A percentile compares a stretch with the other conserved stretches of the same genome.
These are phyloP conservation scores for Caenorhabditis inopinata DNA, from an alignment of 1,140 invertebrate species.

Conservation along the genomic window DNA sequence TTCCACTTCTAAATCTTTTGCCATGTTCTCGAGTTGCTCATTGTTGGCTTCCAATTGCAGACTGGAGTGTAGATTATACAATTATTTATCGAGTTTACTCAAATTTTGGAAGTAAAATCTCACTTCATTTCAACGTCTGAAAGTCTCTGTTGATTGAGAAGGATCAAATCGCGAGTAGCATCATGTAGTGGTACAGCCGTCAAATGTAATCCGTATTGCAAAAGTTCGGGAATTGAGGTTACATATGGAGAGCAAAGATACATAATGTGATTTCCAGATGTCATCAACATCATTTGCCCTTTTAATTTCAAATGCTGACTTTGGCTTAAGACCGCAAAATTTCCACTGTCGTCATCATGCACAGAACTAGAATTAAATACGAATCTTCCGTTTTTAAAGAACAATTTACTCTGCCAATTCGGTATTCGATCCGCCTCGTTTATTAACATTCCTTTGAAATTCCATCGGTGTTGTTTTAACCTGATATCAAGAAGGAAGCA, in stretches of 20 bases:
- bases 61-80: conserved; percentile 37
- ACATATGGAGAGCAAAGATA: conserved; percentile 64
- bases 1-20: conserved; percentile 87
- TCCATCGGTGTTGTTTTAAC: conserved; percentile 55
- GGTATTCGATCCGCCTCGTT: neutral
- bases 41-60: conserved; percentile 84
- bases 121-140: conserved; percentile 92
- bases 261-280: conserved; percentile 57
- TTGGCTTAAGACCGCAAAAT: neutral
- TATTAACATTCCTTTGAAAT: conserved; percentile 39
- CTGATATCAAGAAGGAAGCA: neutral
- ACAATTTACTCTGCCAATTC: neutral
- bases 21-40: conserved; percentile 91
- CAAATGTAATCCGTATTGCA: conserved; percentile 77
- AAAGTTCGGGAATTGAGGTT: conserved; percentile 62
- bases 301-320: conserved; percentile 49
- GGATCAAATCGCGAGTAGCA: conserved; percentile 88
- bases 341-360: neutral
- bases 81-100: too few species aligned
- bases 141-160: conserved; percentile 95
- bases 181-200: conserved; percentile 94
- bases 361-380: neutral
- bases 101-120: too few species aligned
- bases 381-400: too few species aligned
- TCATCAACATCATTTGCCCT: conserved; percentile 64